Base-by-base conservation (phyloP, 1,140 invertebrate species). In the Macrocentrus cingulum region DNA sequence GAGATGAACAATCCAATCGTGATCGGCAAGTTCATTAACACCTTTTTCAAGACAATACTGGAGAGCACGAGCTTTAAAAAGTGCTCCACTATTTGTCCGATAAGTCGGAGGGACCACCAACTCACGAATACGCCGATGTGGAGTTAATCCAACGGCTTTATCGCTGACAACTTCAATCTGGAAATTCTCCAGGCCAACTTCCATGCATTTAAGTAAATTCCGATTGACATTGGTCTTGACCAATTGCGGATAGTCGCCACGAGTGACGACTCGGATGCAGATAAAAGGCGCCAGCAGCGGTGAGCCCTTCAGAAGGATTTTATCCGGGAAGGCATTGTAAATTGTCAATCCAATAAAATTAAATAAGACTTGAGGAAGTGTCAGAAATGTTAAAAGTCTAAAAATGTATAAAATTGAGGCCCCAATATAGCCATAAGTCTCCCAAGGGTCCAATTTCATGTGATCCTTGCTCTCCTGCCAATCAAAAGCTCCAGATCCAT, bases 121-220 rank as follows among this genome's bases (percentile, higher is more conserved):
- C 79, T 97, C 92, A 54, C 91, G 80, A 2, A 91, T 83, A 56
- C 89, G 83, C 50, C 88, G 83, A 69, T 92, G 87, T 18, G 85
- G 80, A 1, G 88, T 79, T 29, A 95, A 73, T 62, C 89, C 86
- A 19, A 97, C 82, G 1, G 86, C 83, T 78, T 94, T 96, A 72
- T 99, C 97, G 8, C 94, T 97, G 0, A 98, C 96, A 16, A 99
- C 94, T 84, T 99, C 95, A 65, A 99, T 91, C 57, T 98, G 87
- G 71, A 97, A 99, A 75, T 98, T 97, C 75, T 98, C 94, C 36
- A 99, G 77, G 4, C 95, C 95, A 3, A 92, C 88, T 70, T 94
- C 89, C 48, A 88, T 79, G 71, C 96, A 98, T 42, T 88, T 90
- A 64, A 92, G 89, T 75, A 98, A 86, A 76, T 99, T 99, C 56